Evolutionary conservation across 2,797 vertebrate species (phyloP).

Genomic region (Xiphophorus birchmanni): DNA sequence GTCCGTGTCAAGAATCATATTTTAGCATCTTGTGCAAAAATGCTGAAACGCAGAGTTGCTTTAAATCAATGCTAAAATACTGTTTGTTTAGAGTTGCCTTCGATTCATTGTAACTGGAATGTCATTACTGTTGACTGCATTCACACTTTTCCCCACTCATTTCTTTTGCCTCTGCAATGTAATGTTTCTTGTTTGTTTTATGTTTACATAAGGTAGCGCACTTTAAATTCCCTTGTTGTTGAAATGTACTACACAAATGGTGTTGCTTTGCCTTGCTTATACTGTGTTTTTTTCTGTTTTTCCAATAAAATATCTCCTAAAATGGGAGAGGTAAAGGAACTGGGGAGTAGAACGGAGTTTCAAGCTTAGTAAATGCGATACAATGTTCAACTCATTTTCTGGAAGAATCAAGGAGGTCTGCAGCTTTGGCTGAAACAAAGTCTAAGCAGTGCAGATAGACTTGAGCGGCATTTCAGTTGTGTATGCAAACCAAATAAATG

Average conservation of each 20-base stretch:
- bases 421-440: not conserved
- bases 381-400: not conserved
- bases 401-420: not conserved
- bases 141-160: not conserved
- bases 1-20: not conserved
- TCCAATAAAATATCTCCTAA: not conserved
- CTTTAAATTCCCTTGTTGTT: not conserved
- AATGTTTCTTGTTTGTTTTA: not conserved
- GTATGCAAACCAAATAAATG: not conserved
- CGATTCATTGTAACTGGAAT: not conserved
- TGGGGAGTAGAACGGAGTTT: not conserved
- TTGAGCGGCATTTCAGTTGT: not conserved
- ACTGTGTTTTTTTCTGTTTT: not conserved
- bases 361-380: not conserved
- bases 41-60: not conserved
- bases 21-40: not conserved
- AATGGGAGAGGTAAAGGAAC: not conserved
- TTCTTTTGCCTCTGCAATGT: not conserved
- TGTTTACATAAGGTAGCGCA: not conserved
- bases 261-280: not conserved
- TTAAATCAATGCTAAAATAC: not conserved
- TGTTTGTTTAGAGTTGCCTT: not conserved
- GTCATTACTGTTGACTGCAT: not conserved
- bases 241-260: not conserved
- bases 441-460: not conserved